Conservation (phyloP, 2,888 invertebrate genomes). For the Sesia bembeciformis region DNA sequence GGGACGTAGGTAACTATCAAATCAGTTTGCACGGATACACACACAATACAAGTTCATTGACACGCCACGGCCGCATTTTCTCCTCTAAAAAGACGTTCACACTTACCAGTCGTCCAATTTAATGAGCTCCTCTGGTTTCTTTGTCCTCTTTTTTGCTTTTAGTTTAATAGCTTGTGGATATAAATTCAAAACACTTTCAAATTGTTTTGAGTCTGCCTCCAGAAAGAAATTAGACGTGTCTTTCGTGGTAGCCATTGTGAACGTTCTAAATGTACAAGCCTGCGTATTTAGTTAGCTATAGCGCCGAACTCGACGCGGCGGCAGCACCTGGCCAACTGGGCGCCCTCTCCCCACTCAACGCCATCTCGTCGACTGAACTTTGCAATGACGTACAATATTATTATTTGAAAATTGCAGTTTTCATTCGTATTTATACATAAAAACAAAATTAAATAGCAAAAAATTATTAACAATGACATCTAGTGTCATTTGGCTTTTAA, state of each 20-base stretch:
- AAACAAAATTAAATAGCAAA: neutral
- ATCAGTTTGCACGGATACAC: slow-evolving; percentile 76
- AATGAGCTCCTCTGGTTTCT: slow-evolving; percentile 95
- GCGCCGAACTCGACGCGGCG: slow-evolving; percentile 75
- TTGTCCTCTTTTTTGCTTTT: slow-evolving; percentile 92
- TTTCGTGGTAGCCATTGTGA: slow-evolving; percentile 89
- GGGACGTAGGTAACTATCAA: slow-evolving; percentile 75
- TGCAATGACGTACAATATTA: slow-evolving; percentile 69
- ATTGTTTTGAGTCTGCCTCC: slow-evolving; percentile 90
- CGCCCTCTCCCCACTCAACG: slow-evolving; percentile 72
- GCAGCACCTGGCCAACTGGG: slow-evolving; percentile 75
- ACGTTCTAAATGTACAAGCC: slow-evolving; percentile 75
- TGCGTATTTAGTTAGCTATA: slow-evolving; percentile 73
- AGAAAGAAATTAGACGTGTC: slow-evolving; percentile 95
- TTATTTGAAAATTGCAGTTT: slow-evolving; percentile 26
- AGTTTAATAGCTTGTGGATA: slow-evolving; percentile 93
- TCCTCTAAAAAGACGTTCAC: slow-evolving; percentile 66
- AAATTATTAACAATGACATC: neutral
- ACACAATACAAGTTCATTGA: slow-evolving; percentile 77
- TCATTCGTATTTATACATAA: neutral
- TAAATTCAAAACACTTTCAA: slow-evolving; percentile 90
- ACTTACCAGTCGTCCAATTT: slow-evolving; percentile 97
- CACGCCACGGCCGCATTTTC: slow-evolving; percentile 76
- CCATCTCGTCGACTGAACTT: slow-evolving; percentile 67
- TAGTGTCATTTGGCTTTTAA: neutral